Conservation (phyloP, 2,113 vertebrate species). For the Semnornis frantzii region DNA sequence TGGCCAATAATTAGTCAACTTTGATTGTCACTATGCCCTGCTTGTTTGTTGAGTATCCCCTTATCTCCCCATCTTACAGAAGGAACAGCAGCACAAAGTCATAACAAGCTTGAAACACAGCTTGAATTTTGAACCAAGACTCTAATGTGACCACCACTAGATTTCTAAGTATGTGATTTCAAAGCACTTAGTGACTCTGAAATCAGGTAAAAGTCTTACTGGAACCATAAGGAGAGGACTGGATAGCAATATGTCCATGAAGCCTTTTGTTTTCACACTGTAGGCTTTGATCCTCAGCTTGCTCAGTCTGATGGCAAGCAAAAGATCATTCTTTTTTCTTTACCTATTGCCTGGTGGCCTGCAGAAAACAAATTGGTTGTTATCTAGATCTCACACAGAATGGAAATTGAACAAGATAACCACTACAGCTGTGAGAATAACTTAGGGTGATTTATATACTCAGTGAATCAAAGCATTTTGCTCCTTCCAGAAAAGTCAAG, state of each 20-base stretch:
- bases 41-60: background rate
- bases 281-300: background rate
- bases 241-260: background rate
- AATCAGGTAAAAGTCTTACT: background rate
- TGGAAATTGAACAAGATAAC: slow-evolving; percentile 19
- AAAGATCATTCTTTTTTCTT: background rate
- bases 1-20: background rate
- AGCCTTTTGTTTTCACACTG: background rate
- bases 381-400: background rate
- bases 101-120: background rate
- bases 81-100: background rate
- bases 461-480: background rate
- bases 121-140: background rate
- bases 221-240: background rate
- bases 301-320: background rate
- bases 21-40: background rate
- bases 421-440: slow-evolving; percentile 5
- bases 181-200: background rate
- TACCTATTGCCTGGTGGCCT: background rate
- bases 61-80: background rate
- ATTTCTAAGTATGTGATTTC: background rate
- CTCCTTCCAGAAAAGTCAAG: background rate
- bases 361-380: slow-evolving; percentile 16
- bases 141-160: background rate
- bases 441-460: background rate